A percentile compares a stretch with the other conserved stretches of the same genome.
These are phyloP conservation scores for Leptinotarsa tumamoca DNA, from an alignment of 2,888 invertebrate species.

Conservation along the genomic window DNA sequence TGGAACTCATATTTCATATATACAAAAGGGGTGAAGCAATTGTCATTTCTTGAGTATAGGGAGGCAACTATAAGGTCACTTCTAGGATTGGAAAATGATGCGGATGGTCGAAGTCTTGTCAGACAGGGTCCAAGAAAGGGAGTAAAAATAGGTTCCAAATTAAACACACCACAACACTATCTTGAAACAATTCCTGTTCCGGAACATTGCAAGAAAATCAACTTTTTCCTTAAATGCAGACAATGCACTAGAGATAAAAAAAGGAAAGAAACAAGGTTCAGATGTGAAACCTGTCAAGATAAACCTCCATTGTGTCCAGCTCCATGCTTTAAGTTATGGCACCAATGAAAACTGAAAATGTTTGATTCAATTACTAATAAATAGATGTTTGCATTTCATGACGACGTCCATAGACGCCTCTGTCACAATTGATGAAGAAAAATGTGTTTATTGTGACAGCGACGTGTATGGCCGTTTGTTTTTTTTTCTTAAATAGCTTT, in stretches of 20 bases:
- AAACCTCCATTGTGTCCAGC: conserved; percentile 26
- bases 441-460: conserved; percentile 4
- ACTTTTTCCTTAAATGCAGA: conserved; percentile 23
- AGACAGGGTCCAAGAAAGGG: conserved; percentile 16
- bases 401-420: neutral
- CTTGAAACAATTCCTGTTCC: conserved; percentile 28
- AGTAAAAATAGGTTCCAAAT: neutral
- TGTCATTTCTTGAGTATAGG: conserved; percentile 20
- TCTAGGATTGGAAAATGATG: conserved; percentile 21
- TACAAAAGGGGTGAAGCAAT: conserved; percentile 29
- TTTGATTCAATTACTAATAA: conserved; percentile 3
- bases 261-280: conserved; percentile 21
- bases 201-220: conserved; percentile 21
- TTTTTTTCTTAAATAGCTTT: conserved; percentile 11
- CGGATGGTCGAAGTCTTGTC: conserved; percentile 18
- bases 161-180: conserved; percentile 23
- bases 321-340: conserved; percentile 25
- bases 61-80: conserved; percentile 23
- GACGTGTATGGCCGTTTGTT: conserved; percentile 5
- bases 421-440: conserved; percentile 8
- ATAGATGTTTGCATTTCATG: conserved; percentile 1
- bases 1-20: conserved; percentile 35
- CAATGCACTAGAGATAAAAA: conserved; percentile 21
- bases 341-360: conserved; percentile 11
- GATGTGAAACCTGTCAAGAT: conserved; percentile 29